phyloP scores from a whole-genome alignment of 2,113 vertebrate genomes.

The Natator depressus region DNA sequence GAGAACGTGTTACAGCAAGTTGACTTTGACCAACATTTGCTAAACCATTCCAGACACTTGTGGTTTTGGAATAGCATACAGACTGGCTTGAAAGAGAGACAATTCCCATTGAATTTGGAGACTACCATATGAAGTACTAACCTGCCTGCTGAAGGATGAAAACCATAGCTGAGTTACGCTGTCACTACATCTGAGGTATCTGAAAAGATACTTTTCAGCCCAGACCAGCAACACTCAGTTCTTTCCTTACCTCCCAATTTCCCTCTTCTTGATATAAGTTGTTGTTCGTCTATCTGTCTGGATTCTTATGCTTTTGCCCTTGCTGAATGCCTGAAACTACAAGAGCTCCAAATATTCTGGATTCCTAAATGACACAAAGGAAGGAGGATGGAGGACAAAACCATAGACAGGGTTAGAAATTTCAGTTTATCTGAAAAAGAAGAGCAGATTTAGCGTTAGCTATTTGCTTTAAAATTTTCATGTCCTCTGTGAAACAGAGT shows the following conservation, averaged over 20 bases:
- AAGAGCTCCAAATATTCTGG: neutral
- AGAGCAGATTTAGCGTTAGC: neutral
- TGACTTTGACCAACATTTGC: neutral
- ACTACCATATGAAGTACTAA: neutral
- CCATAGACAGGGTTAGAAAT: neutral
- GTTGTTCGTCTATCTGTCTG: neutral
- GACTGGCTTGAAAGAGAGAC: neutral
- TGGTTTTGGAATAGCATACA: neutral
- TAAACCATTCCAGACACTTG: neutral
- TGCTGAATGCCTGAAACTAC: neutral
- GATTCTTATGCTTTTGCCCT: neutral
- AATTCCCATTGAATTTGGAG: neutral
- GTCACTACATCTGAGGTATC: rapidly evolving
- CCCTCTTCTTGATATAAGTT: neutral
- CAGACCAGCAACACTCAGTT: neutral
- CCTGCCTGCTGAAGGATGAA: neutral
- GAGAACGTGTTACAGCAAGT: neutral
- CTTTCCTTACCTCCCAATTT: neutral
- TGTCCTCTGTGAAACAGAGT: neutral
- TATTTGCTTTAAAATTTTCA: neutral
- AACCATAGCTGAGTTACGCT: neutral
- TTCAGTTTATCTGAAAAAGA: conserved; percentile 19
- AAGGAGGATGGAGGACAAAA: neutral
- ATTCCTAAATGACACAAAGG: neutral
- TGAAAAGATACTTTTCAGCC: neutral